Percentiles rank a stretch among this genome's conserved stretches.
These are phyloP conservation scores for Myiozetetes cayanensis DNA, from an alignment of 2,113 vertebrate species.

Conservation along the genomic window DNA sequence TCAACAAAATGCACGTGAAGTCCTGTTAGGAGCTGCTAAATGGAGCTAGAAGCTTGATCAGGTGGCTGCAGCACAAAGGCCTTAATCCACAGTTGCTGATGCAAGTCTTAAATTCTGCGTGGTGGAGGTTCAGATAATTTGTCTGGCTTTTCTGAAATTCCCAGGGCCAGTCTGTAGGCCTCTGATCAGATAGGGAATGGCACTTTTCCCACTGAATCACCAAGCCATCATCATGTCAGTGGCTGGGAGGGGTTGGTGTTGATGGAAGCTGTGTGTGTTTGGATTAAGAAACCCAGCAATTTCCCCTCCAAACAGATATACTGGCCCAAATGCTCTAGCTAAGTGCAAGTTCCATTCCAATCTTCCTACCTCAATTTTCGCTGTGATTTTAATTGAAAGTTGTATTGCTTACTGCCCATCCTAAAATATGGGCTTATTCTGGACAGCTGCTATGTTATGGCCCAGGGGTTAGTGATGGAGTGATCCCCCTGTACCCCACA, in stretches of 20 bases:
- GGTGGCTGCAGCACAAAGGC: background rate
- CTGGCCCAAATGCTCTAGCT: background rate
- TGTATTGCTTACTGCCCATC: background rate
- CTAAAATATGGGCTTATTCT: background rate
- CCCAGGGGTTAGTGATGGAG: background rate
- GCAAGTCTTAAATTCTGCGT: background rate
- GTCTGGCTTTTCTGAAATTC: background rate
- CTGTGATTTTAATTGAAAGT: constrained; percentile 17
- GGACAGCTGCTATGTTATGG: background rate
- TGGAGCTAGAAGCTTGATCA: background rate
- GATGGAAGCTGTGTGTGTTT: background rate
- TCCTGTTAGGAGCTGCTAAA: background rate
- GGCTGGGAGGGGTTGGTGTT: background rate
- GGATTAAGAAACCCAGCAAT: background rate
- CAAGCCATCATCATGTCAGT: background rate
- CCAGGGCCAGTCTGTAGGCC: background rate
- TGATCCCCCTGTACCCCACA: background rate
- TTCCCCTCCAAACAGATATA: background rate
- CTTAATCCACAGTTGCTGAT: background rate
- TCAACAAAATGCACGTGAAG: background rate
- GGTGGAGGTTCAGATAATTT: background rate
- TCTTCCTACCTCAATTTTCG: background rate
- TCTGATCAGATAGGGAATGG: background rate
- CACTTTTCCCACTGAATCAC: background rate
- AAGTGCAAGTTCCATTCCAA: background rate